Percentiles rank a stretch among this genome's conserved stretches.
phyloP scores from a whole-genome alignment of 23 tunicate genomes.

The Halocynthia aurantium region DNA sequence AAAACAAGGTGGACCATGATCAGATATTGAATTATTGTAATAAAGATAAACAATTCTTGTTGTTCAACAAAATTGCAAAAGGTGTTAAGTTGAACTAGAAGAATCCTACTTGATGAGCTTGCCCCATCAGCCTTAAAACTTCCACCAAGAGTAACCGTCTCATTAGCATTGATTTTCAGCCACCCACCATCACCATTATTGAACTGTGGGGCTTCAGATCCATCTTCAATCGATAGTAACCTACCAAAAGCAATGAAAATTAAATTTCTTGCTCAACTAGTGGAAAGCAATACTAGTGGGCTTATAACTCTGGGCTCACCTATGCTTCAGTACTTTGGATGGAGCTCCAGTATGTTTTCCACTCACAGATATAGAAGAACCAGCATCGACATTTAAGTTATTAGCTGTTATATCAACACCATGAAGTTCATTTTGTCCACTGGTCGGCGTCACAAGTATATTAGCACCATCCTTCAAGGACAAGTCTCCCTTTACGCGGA shows the following conservation, averaged over 20 bases:
- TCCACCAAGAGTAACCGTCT: slow-evolving; percentile 4
- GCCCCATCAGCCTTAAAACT: slow-evolving; percentile 19
- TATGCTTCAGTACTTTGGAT: no score
- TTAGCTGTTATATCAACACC: neutral
- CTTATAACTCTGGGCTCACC: no score
- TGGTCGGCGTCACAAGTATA: neutral
- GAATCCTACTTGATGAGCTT: neutral
- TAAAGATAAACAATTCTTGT: no score
- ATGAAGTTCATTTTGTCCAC: neutral
- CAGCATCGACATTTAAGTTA: slow-evolving; percentile 7
- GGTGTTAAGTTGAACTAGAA: neutral
- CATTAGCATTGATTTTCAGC: slow-evolving; percentile 11
- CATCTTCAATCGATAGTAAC: neutral
- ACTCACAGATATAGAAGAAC: slow-evolving; percentile 4
- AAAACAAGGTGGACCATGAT: neutral
- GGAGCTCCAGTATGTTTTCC: neutral
- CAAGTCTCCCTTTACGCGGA: neutral
- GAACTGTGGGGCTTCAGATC: neutral
- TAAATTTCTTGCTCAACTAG: no score
- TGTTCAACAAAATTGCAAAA: no score
- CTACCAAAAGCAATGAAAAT: no score
- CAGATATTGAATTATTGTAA: no score
- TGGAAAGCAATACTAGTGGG: no score
- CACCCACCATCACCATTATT: slow-evolving; percentile 15
- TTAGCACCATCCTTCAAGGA: slow-evolving; percentile 18